These are phyloP conservation scores for Crepidodera aurea DNA, from an alignment of 2,888 invertebrate species.

Conservation along the genomic window DNA sequence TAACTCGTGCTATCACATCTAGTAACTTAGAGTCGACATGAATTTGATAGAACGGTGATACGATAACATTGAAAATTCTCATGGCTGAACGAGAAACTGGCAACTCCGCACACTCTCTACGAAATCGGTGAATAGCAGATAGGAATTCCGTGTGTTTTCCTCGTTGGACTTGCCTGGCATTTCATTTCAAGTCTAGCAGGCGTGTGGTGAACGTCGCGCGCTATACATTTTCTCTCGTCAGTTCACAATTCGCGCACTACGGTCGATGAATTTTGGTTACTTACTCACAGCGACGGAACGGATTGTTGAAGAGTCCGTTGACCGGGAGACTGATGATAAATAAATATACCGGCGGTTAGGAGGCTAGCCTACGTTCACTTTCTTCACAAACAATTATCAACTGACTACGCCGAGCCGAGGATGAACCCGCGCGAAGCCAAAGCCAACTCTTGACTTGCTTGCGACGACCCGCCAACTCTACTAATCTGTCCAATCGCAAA, in stretches of 20 bases:
- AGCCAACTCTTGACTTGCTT: slow-evolving; percentile 15
- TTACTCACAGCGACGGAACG: slow-evolving; percentile 7
- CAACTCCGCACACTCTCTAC: slow-evolving; percentile 26
- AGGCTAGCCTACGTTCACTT: slow-evolving; percentile 36
- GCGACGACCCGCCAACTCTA: slow-evolving; percentile 23
- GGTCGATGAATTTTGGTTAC: background rate
- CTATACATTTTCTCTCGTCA: background rate
- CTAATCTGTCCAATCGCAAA: slow-evolving; percentile 41
- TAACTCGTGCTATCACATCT: slow-evolving; percentile 16
- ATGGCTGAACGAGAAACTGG: slow-evolving; percentile 14
- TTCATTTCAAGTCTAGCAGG: slow-evolving; percentile 32
- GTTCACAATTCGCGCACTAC: background rate
- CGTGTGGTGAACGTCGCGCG: slow-evolving; percentile 5
- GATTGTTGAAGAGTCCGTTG: slow-evolving; percentile 26
- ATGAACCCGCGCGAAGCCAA: slow-evolving; percentile 30
- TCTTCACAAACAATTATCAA: slow-evolving; percentile 33
- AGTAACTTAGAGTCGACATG: slow-evolving; percentile 22
- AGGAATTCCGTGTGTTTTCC: slow-evolving; percentile 29
- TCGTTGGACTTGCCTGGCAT: slow-evolving; percentile 12
- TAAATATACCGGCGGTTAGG: background rate
- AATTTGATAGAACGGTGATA: slow-evolving; percentile 18
- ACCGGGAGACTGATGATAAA: slow-evolving; percentile 22
- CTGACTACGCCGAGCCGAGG: slow-evolving; percentile 28
- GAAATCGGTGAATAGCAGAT: slow-evolving; percentile 25
- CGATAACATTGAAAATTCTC: slow-evolving; percentile 31